Percentiles rank a stretch among this genome's conserved stretches.
Conservation (phyloP, 2,888 invertebrate species). For the Trachelus stipa region DNA sequence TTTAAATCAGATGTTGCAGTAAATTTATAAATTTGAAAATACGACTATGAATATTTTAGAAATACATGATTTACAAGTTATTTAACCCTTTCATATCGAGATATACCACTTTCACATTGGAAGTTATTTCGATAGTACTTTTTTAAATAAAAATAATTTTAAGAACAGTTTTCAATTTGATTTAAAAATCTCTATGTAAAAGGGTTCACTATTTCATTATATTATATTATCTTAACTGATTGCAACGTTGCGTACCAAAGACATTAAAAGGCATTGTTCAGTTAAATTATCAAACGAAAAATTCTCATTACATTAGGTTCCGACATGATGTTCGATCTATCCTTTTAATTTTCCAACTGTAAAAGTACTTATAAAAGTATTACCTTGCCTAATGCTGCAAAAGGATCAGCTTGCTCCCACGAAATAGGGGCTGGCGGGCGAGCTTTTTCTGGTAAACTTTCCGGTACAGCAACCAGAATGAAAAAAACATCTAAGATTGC, state of each 20-base stretch:
- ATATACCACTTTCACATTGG: too few relatives aligned
- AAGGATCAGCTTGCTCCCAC: slow-evolving; percentile 99
- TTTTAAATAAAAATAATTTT: too few relatives aligned
- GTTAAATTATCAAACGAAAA: neutral
- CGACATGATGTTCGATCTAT: neutral
- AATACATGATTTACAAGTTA: neutral
- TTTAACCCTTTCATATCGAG: neutral
- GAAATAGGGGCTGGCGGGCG: slow-evolving; percentile 82
- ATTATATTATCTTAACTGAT: too few relatives aligned
- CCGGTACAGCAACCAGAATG: slow-evolving; percentile 97
- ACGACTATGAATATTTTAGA: neutral
- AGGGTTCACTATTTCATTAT: too few relatives aligned
- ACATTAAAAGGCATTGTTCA: too few relatives aligned
- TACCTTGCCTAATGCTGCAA: slow-evolving; percentile 74
- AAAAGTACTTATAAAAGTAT: slow-evolving; percentile 43
- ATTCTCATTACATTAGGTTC: neutral
- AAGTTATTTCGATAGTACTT: too few relatives aligned
- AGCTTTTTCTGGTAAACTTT: slow-evolving; percentile 96
- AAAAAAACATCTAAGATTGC: slow-evolving; percentile 98
- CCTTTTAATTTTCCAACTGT: neutral
- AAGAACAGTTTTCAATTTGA: too few relatives aligned
- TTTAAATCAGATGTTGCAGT: neutral
- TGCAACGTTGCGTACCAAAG: neutral
- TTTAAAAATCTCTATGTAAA: too few relatives aligned
- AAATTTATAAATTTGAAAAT: neutral